Conservation (phyloP, 2,113 vertebrate genomes). For the Monopterus albus region DNA sequence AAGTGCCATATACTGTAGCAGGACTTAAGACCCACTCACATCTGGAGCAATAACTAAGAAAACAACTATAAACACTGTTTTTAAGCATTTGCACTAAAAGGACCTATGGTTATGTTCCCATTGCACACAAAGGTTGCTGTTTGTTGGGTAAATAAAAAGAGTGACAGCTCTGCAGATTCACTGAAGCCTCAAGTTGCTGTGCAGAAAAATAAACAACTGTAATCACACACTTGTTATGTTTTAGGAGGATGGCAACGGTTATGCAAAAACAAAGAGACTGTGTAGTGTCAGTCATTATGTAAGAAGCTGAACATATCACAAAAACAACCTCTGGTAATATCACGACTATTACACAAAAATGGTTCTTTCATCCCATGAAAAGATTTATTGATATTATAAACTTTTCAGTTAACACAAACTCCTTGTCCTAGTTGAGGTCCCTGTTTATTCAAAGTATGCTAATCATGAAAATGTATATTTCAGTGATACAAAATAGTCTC, state of each 20-base stretch:
- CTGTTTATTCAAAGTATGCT: too few relatives aligned
- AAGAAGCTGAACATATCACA: neutral
- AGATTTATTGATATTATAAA: too few relatives aligned
- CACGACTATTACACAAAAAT: too few relatives aligned
- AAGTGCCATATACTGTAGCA: neutral
- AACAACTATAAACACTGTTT: slow-evolving; percentile 2
- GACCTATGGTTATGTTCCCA: neutral
- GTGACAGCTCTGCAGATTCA: neutral
- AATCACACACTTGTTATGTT: neutral
- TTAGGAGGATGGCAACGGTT: neutral
- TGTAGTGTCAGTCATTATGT: neutral
- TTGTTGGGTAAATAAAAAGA: neutral
- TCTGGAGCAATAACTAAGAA: neutral
- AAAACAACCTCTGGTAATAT: too few relatives aligned
- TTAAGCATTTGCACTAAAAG: neutral
- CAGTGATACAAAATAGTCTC: too few relatives aligned
- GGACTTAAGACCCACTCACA: neutral
- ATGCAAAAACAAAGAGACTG: neutral
- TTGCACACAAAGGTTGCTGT: neutral
- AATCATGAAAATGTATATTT: too few relatives aligned
- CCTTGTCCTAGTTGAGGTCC: too few relatives aligned
- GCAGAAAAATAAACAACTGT: neutral
- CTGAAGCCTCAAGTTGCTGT: neutral
- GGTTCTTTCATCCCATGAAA: too few relatives aligned
- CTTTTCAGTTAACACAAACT: too few relatives aligned